Evolutionary conservation across 2,888 invertebrate genomes (phyloP), one percentile per base, ranked within the genome.

Genomic region (Gisinianus flammeolus): DNA sequence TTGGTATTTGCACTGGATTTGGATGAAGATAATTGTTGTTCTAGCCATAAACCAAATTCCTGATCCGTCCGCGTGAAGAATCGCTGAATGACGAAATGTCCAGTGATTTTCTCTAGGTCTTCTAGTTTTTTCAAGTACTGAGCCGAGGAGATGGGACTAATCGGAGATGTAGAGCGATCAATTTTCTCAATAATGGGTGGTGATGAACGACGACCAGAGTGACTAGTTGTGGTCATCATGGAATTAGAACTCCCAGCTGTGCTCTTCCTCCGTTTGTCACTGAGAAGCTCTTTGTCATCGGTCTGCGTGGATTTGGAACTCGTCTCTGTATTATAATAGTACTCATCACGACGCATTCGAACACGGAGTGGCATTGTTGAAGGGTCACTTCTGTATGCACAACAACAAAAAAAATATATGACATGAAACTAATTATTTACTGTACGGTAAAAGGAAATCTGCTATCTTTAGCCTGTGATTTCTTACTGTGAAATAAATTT

Each of bases 71-170:
- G 78, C 3, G 83, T 83, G 56, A 83, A 83, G 72, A 83, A 83
- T 69, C 83, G 71, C 68, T 83, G 83, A 28, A 83, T 83, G 33
- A 83, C 82, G 72, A 83, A 82, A 52, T 83, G 83, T 1, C 83
- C 83, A 28, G 83, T 83, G 33, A 83, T 82, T 79, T 83, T 83
- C 74, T 83, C 83, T 72, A 83, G 77, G 71, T 83, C 83, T 64
- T 82, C 82, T 30, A 83, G 58, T 77, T 82, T 83, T 22, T 71
- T 56, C 28, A 77, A 24, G 35, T 73, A 73, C 16, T 54, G 62
- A 44, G 70, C 58, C 12, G 77, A 62, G 19, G 71, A 54, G 19
- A 52, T 30, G 44, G 56, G 44, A 24, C 24, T 24, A 22, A 77
- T 70, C 0, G 77, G 77, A 0, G 77, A 77, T 8, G 77, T 77